Evolutionary conservation across 2,888 invertebrate genomes (phyloP).

Genomic region (Morinoia aosen): DNA sequence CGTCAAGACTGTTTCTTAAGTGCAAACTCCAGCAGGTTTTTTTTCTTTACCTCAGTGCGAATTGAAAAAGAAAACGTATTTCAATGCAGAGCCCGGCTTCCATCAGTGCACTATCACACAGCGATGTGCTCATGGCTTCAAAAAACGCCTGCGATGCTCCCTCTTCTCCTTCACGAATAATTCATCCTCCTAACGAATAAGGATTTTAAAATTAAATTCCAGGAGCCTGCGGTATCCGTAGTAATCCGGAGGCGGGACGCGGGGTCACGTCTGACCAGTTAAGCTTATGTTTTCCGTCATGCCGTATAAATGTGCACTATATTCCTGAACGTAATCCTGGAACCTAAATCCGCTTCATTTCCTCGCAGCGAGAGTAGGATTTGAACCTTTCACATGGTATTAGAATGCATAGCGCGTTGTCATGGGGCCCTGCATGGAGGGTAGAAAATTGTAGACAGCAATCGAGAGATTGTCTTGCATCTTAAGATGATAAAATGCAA

Average conservation of each 20-base stretch:
- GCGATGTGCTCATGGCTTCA: background rate
- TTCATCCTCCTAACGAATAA: background rate
- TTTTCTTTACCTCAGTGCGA: background rate
- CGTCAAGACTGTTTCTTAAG: background rate
- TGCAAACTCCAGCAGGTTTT: background rate
- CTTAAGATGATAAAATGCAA: background rate
- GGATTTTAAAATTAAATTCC: constrained; percentile 17
- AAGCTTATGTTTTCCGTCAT: constrained; percentile 3
- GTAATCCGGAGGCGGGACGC: background rate
- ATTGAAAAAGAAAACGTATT: background rate
- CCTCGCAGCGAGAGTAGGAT: background rate
- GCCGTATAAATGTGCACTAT: background rate
- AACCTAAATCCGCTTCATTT: constrained; percentile 7
- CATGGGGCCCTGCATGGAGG: background rate
- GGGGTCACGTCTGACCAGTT: background rate
- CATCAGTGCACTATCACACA: background rate
- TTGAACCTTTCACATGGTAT: background rate
- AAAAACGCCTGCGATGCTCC: background rate
- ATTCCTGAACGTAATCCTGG: background rate
- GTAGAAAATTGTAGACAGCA: background rate
- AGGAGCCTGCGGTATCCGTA: background rate
- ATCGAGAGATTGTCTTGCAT: background rate
- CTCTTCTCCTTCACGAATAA: background rate
- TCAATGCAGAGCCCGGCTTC: background rate
- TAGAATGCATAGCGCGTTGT: background rate